Percentiles rank a stretch among this genome's conserved stretches.
Conservation (phyloP, 2,113 vertebrate genomes). For the Circaetus cinerascens region DNA sequence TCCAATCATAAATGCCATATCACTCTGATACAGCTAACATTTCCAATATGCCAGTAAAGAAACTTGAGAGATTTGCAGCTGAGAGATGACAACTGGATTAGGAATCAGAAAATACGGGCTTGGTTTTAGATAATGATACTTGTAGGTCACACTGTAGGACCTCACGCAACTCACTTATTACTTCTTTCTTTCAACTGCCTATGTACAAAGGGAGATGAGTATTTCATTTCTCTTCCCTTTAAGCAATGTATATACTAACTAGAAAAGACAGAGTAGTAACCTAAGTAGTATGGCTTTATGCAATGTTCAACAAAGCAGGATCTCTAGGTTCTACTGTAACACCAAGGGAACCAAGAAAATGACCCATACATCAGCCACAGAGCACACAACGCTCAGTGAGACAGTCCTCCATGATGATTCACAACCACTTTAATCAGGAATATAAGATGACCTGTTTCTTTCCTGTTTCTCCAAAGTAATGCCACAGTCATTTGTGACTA, state of each 20-base stretch:
- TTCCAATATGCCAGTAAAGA: neutral
- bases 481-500: neutral
- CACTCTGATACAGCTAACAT: neutral
- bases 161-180: neutral
- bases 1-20: neutral
- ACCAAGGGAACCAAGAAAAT: neutral
- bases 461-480: neutral
- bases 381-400: fast-evolving
- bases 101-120: neutral
- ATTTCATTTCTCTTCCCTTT: neutral
- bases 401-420: neutral
- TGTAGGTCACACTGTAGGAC: neutral
- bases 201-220: neutral
- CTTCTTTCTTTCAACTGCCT: neutral
- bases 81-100: neutral
- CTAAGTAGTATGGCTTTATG: neutral
- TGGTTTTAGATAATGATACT: neutral
- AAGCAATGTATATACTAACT: neutral
- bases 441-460: neutral
- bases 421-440: neutral
- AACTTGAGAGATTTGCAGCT: neutral
- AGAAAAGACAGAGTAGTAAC: neutral
- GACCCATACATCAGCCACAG: neutral
- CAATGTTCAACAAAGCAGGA: neutral
- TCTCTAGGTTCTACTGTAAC: neutral